Percentiles rank a stretch among this genome's conserved stretches.
Evolutionary conservation across 2,888 invertebrate genomes (phyloP).

Genomic region (Chaetogeoica ovagalla): DNA sequence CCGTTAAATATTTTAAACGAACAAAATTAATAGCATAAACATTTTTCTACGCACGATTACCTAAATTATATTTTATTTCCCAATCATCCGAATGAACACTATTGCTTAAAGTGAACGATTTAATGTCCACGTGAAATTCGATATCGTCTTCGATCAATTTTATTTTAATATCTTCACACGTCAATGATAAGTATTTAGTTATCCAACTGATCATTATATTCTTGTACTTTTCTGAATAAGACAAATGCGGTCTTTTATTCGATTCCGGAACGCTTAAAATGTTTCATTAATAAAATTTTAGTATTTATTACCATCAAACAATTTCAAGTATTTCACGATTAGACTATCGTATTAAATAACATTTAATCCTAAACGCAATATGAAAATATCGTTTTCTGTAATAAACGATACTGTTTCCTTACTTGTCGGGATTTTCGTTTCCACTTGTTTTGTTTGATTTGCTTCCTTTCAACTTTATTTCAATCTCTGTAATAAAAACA

Average conservation of each 20-base stretch:
- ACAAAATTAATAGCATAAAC: not conserved
- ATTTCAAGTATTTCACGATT: no score
- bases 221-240: not conserved
- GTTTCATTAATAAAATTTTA: not conserved
- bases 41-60: not conserved
- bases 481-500: not conserved
- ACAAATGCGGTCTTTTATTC: not conserved
- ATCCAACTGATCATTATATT: not conserved
- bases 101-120: not conserved
- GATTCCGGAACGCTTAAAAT: not conserved
- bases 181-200: not conserved
- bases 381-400: no score
- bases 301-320: not conserved
- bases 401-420: not conserved
- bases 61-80: not conserved
- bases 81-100: not conserved
- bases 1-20: not conserved
- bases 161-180: not conserved
- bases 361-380: no score
- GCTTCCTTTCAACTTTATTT: not conserved
- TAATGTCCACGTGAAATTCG: not conserved
- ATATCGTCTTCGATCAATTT: not conserved
- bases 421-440: not conserved
- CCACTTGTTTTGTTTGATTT: not conserved
- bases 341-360: no score